phyloP scores from a whole-genome alignment of 2,113 vertebrate species.

The Nycticorax nycticorax region DNA sequence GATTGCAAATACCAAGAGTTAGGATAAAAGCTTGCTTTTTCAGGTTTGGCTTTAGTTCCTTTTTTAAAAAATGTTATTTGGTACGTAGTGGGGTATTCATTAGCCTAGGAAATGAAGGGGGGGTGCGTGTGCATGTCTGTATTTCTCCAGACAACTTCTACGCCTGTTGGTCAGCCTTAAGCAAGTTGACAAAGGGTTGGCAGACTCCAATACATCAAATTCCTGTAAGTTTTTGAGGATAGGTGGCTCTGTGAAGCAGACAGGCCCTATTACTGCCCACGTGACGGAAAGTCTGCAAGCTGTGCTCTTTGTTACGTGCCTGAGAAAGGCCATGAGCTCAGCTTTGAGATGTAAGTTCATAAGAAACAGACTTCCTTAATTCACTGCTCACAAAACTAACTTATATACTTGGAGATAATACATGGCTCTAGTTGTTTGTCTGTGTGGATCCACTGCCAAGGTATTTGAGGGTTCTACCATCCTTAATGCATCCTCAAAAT shows the following conservation, averaged over 20 bases:
- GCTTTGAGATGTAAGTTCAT: not conserved
- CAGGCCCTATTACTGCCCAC: not conserved
- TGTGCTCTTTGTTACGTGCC: not conserved
- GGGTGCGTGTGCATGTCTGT: not conserved
- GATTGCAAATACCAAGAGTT: not conserved
- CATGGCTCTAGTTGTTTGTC: not conserved
- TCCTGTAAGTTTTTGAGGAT: not conserved
- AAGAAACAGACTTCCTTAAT: not conserved
- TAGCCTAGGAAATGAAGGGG: not conserved
- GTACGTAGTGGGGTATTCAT: not conserved
- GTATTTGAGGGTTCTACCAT: not conserved
- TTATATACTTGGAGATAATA: not conserved
- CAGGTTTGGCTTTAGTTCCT: not conserved
- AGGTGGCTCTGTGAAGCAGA: not conserved
- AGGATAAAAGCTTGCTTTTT: not conserved
- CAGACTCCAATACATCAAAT: not conserved
- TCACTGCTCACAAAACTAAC: not conserved
- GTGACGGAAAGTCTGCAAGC: not conserved
- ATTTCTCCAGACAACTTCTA: not conserved
- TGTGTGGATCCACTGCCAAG: not conserved
- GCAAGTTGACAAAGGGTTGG: not conserved
- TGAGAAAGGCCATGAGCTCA: not conserved
- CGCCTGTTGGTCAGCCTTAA: not conserved
- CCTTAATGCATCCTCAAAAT: not conserved
- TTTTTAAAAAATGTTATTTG: not conserved